Conservation (phyloP, 2,797 vertebrate species). For the Ceyx erithaca region DNA sequence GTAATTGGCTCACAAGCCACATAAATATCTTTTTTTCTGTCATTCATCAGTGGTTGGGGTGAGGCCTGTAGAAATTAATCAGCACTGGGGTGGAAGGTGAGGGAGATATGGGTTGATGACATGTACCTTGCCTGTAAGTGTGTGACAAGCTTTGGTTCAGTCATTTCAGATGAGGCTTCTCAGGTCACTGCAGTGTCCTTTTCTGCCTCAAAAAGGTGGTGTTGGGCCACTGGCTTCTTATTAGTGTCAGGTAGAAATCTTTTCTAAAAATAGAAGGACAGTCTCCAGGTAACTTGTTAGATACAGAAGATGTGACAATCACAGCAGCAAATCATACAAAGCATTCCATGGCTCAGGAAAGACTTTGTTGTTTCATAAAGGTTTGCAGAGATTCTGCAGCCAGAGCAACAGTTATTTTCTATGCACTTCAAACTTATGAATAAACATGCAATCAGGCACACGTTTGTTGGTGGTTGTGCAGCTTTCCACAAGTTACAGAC, state of each 20-base stretch:
- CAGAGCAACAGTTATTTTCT: neutral
- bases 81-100: slow-evolving; percentile 18
- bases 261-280: neutral
- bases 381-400: neutral
- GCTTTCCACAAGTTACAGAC: neutral
- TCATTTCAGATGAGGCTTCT: slow-evolving; percentile 11
- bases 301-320: neutral
- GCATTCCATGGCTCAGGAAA: neutral
- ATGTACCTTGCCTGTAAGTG: neutral
- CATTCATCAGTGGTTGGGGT: neutral
- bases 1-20: neutral
- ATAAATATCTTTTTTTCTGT: slow-evolving; percentile 20
- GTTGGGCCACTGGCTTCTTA: neutral
- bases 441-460: neutral
- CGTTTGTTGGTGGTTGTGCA: rapidly evolving
- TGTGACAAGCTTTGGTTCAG: slow-evolving; percentile 17
- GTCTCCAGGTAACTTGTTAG: slow-evolving; percentile 45
- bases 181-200: neutral
- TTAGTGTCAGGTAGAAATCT: slow-evolving; percentile 30
- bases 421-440: neutral
- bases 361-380: neutral
- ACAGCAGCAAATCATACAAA: slow-evolving; percentile 2
- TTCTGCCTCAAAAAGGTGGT: neutral
- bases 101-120: neutral
- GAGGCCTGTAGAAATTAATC: slow-evolving; percentile 34